Base-by-base conservation (phyloP, 2,797 vertebrate genomes). In the Periophthalmus magnuspinnatus region DNA sequence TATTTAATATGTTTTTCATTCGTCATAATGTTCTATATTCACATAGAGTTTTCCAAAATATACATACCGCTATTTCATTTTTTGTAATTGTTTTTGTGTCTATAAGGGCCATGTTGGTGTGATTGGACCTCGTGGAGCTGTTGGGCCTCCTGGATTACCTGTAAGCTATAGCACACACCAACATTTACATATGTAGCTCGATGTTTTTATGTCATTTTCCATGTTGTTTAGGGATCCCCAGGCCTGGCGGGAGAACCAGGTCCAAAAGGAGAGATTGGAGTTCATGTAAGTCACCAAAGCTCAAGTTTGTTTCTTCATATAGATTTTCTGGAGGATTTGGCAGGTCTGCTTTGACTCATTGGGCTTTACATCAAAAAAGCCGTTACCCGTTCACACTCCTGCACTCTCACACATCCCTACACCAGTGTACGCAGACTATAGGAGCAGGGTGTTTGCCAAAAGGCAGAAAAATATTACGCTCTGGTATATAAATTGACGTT, bases 61-160 rank as follows among this genome's bases (percentile, higher is more conserved):
- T 19, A 59, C 17, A 33, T 57, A n/a, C n/a, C n/a, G n/a, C n/a
- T n/a, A 13, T 32, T 8, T 33, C 19, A 6, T 21, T 16, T 32
- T 32, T 65, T 50, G 6, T 33, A 38, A 22, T 22, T 38, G n/a
- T 38, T 38, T 50, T 56, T 56, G 28, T 54, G 9, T 54, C 80
- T 93, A 84, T 68, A 82, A 98, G 97, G 96, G 97, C 77, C 93
- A 94, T 34, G 2, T 66, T 59, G 97, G 97, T 54, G 64, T 92
- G 62, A 84, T 83, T 69, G 97, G 97, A 89, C 75, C 84, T 81
- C 95, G 95, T 86, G 97, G 97, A 78, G 83, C 94, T 74, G 63
- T 86, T 71, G 97, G 97, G 90, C 95, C 96, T 5, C 96, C 95
- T 88, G 97, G 97, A 0, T 74, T 84, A 65, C 96, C 96, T 81